Conservation (phyloP, 2,797 vertebrate genomes). For the Spondyliosoma cantharus region DNA sequence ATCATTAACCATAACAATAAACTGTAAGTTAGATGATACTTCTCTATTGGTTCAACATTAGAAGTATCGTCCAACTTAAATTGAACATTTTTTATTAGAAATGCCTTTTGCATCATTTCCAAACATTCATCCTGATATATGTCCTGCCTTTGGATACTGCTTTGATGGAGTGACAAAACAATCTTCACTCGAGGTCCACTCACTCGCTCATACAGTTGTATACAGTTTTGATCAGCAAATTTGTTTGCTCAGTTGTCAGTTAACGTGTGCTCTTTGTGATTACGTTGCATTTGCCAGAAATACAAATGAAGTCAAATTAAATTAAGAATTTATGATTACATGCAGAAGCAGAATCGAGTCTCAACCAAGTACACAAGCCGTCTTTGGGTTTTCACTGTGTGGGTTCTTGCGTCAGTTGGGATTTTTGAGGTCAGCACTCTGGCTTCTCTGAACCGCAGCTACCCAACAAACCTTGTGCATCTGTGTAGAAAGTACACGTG, state of each 20-base stretch:
- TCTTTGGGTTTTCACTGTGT: background rate
- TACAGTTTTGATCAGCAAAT: background rate
- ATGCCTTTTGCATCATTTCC: too few species aligned
- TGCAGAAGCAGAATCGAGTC: constrained; percentile 1
- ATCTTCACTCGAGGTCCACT: too few species aligned
- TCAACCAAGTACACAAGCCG: background rate
- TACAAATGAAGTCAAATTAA: background rate
- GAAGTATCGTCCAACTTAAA: too few species aligned
- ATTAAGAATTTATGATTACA: background rate
- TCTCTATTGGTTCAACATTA: too few species aligned
- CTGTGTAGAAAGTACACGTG: background rate
- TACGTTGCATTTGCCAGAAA: background rate
- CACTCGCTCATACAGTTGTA: too few species aligned
- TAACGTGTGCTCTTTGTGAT: rapidly evolving
- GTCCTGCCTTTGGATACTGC: too few species aligned
- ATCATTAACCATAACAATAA: background rate
- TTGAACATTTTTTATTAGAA: too few species aligned
- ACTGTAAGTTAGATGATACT: too few species aligned
- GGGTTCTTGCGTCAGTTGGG: constrained; percentile 15
- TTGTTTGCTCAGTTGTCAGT: background rate
- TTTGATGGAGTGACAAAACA: too few species aligned
- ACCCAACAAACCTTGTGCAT: constrained; percentile 7
- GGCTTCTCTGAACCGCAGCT: constrained; percentile 3
- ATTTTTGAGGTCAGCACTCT: constrained; percentile 12
- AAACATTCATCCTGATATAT: too few species aligned